Evolutionary conservation across 2,113 vertebrate genomes (phyloP).

Genomic region (Perccottus glenii): DNA sequence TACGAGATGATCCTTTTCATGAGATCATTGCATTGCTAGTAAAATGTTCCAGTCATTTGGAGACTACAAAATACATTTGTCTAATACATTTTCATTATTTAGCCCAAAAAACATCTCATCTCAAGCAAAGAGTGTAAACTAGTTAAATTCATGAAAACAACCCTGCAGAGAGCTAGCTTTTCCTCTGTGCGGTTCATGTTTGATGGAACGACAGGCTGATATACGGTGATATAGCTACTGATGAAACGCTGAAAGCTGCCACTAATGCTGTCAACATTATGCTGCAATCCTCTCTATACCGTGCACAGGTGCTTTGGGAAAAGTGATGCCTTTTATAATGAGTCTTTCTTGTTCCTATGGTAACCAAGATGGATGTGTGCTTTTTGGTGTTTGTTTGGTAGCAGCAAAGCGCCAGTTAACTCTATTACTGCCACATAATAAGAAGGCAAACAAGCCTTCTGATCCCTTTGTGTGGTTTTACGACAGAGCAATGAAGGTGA

Average conservation of each 20-base stretch:
- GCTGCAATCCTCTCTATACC: constrained; percentile 48
- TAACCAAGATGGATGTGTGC: constrained; percentile 65
- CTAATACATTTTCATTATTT: neutral
- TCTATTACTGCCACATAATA: constrained; percentile 21
- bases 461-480: constrained; percentile 35
- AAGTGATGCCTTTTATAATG: constrained; percentile 60
- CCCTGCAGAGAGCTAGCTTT: neutral
- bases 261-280: constrained; percentile 29
- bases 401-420: constrained; percentile 31
- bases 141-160: neutral
- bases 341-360: constrained; percentile 71
- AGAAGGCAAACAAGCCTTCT: constrained; percentile 30
- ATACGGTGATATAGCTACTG: neutral
- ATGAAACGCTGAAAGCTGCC: constrained; percentile 25
- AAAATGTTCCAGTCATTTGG: neutral
- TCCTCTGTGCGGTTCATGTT: constrained; percentile 7
- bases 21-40: neutral
- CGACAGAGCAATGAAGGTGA: constrained; percentile 36
- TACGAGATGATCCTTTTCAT: constrained; percentile 6
- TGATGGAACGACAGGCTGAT: constrained; percentile 19
- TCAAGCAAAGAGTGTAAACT: neutral
- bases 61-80: neutral
- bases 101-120: neutral
- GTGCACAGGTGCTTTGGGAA: constrained; percentile 60
- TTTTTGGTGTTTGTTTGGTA: constrained; percentile 44